A percentile compares a stretch with the other conserved stretches of the same genome.
Conservation (phyloP, 2,888 invertebrate species). For the Pristionchus arcanus region DNA sequence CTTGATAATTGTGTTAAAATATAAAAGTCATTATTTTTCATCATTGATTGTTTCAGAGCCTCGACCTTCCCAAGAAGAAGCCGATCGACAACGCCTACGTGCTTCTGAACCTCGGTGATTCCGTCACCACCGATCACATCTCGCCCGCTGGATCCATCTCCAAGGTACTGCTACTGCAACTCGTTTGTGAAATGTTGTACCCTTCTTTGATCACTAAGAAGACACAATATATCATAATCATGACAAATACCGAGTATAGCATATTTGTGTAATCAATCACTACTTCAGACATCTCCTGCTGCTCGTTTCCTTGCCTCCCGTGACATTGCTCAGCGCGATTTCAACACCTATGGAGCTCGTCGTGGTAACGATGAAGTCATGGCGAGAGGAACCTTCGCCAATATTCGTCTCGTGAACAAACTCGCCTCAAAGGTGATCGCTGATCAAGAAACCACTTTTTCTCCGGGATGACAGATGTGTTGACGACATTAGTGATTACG, state of each 20-base stretch:
- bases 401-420: conserved; percentile 95
- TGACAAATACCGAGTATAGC: too few species aligned
- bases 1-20: too few species aligned
- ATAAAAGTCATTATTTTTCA: neutral
- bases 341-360: conserved; percentile 97
- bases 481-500: neutral
- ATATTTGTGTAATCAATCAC: neutral
- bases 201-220: neutral
- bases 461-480: neutral
- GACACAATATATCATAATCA: too few species aligned
- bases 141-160: conserved; percentile 98
- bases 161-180: conserved; percentile 50
- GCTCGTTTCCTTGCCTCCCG: conserved; percentile 83
- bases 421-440: conserved; percentile 83
- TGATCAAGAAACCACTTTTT: too few species aligned
- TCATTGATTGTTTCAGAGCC: conserved; percentile 56
- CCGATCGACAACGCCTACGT: conserved; percentile 88
- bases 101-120: conserved; percentile 92
- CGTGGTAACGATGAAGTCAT: conserved; percentile 98
- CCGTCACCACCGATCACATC: conserved; percentile 98
- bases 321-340: conserved; percentile 92
- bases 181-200: neutral
- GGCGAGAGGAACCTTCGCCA: conserved; percentile 98
- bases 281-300: conserved; percentile 89
- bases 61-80: conserved; percentile 80